Conservation (phyloP, 2,797 vertebrate genomes). For the Enteromius trimaculatus region DNA sequence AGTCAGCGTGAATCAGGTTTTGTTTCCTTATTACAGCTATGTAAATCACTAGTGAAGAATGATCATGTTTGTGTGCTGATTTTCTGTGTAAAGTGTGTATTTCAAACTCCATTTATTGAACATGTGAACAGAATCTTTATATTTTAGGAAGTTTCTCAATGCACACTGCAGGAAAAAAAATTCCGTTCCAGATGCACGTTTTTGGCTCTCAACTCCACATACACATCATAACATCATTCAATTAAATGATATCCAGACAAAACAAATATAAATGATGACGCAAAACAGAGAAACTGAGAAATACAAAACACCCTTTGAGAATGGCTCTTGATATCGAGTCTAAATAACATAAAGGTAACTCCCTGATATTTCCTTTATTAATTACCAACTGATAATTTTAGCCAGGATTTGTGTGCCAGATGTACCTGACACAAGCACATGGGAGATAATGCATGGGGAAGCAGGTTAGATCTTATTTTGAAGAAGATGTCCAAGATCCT, state of each 20-base stretch:
- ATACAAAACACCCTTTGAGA: constrained; percentile 16
- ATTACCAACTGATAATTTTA: not conserved
- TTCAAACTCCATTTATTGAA: not conserved
- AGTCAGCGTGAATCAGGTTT: not conserved
- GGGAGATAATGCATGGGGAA: not conserved
- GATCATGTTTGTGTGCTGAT: not conserved
- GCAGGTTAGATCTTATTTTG: not conserved
- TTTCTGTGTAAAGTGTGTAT: constrained; percentile 7
- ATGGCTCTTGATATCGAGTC: not conserved
- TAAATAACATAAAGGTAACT: constrained; percentile 30
- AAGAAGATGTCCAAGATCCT: not conserved
- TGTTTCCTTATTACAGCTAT: constrained; percentile 21
- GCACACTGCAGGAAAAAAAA: not conserved
- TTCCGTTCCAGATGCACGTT: constrained; percentile 21
- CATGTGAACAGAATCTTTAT: not conserved
- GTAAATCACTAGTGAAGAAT: constrained; percentile 8
- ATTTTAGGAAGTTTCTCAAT: constrained; percentile 5
- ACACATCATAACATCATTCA: constrained; percentile 3
- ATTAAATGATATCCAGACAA: constrained; percentile 10
- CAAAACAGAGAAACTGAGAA: not conserved
- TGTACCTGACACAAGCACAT: not conserved
- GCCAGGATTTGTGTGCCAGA: not conserved
- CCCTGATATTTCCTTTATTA: constrained; percentile 3
- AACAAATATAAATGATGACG: constrained; percentile 16
- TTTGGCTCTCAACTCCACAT: constrained; percentile 37